These are phyloP conservation scores for Procambarus virginalis DNA, from an alignment of 1,140 invertebrate genomes.

Conservation along the genomic window DNA sequence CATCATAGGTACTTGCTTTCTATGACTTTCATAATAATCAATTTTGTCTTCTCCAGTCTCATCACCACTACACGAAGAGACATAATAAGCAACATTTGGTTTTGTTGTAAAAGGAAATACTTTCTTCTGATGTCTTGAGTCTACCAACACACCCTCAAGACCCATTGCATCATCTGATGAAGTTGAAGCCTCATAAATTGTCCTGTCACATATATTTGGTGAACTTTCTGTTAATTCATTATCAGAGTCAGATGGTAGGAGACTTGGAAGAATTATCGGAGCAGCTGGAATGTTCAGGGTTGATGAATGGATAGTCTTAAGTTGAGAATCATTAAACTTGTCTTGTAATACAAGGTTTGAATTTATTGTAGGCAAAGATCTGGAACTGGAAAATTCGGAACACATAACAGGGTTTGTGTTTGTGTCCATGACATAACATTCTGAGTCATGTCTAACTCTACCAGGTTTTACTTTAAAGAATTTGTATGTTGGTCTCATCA, in stretches of 20 bases:
- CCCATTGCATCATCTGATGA: constrained; percentile 16
- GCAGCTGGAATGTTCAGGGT: constrained; percentile 55
- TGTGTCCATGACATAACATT: background rate
- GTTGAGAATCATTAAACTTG: too few species aligned
- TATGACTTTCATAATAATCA: constrained; percentile 62
- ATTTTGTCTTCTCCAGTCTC: constrained; percentile 38
- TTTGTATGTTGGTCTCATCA: background rate
- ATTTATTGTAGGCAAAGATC: constrained; percentile 6
- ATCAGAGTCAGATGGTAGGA: constrained; percentile 2
- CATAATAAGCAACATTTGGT: constrained; percentile 49
- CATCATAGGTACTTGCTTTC: constrained; percentile 31
- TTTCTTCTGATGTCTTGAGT: constrained; percentile 6
- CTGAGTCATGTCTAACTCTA: background rate
- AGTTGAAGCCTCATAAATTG: constrained; percentile 58
- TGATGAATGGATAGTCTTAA: constrained; percentile 44
- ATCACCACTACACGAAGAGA: constrained; percentile 64
- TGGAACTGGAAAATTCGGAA: background rate
- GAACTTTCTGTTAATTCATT: constrained; percentile 38
- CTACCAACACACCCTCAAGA: constrained; percentile 1
- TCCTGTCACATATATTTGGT: constrained; percentile 56
- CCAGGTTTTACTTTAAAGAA: constrained; percentile 9
- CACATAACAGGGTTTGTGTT: background rate
- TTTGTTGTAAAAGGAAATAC: constrained; percentile 53
- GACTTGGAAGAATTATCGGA: constrained; percentile 38
- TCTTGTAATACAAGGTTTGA: background rate